Conservation (phyloP, 2,113 vertebrate genomes). For the Abramis brama region DNA sequence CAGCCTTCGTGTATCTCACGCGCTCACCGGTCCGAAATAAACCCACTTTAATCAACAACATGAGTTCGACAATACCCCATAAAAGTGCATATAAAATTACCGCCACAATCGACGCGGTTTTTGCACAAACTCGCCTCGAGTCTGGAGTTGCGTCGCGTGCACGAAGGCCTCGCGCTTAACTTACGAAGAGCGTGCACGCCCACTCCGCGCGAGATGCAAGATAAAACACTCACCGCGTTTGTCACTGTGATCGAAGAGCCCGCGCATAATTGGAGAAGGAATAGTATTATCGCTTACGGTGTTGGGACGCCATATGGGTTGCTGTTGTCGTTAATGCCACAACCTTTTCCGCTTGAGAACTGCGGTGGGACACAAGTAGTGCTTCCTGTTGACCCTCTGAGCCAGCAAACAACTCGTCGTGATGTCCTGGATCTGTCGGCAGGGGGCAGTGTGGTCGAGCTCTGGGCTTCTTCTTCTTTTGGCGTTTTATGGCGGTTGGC, state of each 20-base stretch:
- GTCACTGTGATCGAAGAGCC: conserved; percentile 40
- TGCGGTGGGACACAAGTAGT: conserved; percentile 42
- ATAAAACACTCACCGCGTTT: conserved; percentile 22
- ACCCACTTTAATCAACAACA: not conserved
- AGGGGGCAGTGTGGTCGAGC: conserved; percentile 3
- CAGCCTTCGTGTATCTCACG: not conserved
- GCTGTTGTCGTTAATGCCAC: conserved; percentile 20
- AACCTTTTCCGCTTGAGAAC: conserved; percentile 28
- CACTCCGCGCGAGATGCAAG: not conserved
- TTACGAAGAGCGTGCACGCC: conserved; percentile 19
- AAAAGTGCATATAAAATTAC: not conserved
- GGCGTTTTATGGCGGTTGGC: too few relatives aligned
- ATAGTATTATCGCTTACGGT: conserved; percentile 13
- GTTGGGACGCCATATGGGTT: conserved; percentile 17
- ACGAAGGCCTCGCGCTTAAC: conserved; percentile 23
- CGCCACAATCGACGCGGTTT: not conserved
- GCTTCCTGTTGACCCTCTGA: conserved; percentile 45
- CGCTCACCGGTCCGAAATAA: not conserved
- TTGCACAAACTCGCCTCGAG: not conserved
- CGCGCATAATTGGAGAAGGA: conserved; percentile 30
- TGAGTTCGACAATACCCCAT: not conserved
- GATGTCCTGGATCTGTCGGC: not conserved
- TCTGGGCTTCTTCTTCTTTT: too few relatives aligned
- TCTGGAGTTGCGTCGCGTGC: not conserved
- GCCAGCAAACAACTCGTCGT: not conserved